Base-by-base conservation (phyloP, 2,113 vertebrate genomes). In the Dipodomys merriami region DNA sequence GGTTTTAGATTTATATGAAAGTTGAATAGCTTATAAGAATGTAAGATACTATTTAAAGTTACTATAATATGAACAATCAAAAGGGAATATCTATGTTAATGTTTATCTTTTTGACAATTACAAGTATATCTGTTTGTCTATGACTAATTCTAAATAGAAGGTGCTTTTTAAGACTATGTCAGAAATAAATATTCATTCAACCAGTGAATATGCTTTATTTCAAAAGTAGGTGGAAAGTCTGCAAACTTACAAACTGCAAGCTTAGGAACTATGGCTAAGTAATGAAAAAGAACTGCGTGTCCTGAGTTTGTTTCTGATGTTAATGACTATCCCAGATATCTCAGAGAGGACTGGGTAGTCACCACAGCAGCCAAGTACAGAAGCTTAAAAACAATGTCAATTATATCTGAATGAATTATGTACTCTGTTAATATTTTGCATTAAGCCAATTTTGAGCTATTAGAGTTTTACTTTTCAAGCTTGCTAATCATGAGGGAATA, bases 401-500 rank as follows among this genome's bases (percentile, higher is more conserved):
- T 94, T 90, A 65, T 90, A 90, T 92, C 76, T 30, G 79, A 83
- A 90, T 83, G 65, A 77, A 82, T 88, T 95, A 79, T 90, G 88
- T 9, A 76, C 93, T 86, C 82, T 69, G 81, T 46, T 95, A 94
- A 88, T 93, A 94, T 95, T 90, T 95, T 39, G 27, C 90, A 91
- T 94, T 90, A 90, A 91, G 83, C 73, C 88, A 93, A 86, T 91
- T 96, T 90, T 89, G 44, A 96, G 78, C 79, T 95, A 91, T 94
- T 95, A 95, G 93, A 64, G 27, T 82, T 94, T 91, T 86, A 33
- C 57, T 91, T 76, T 95, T 91, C 29, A 74, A 91, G 78, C 93
- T 88, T 90, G 71, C 71, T 83, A 90, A 94, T 88, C 80, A 90
- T 77, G 74, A 92, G 86, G 92, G 96, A 94, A 82, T 86, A 93